Evolutionary conservation across 2,888 invertebrate genomes (phyloP).

Genomic region (Harpagoxenus sublaevis): DNA sequence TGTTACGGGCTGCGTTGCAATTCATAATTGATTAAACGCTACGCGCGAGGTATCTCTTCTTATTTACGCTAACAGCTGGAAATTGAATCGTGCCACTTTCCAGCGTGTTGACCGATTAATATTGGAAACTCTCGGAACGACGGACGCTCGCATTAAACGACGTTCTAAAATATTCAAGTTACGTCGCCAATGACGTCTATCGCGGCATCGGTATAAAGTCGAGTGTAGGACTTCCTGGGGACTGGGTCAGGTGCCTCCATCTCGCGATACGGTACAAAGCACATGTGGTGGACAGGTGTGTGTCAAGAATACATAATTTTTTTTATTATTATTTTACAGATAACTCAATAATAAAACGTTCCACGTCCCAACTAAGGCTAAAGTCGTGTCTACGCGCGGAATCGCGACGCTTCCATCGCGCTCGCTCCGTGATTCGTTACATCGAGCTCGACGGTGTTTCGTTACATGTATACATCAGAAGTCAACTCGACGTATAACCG

Average conservation of each 20-base stretch:
- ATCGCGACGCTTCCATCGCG: constrained; percentile 39
- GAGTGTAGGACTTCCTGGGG: neutral
- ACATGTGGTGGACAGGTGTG: neutral
- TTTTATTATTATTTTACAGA: constrained; percentile 71
- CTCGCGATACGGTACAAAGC: neutral
- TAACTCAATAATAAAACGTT: constrained; percentile 70
- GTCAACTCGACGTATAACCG: neutral
- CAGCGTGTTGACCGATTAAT: constrained; percentile 30
- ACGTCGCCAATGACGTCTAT: constrained; percentile 27
- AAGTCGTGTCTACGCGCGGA: constrained; percentile 66
- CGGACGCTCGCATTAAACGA: constrained; percentile 25
- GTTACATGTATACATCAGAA: constrained; percentile 37
- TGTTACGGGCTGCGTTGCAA: neutral
- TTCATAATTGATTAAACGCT: neutral
- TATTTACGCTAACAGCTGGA: neutral
- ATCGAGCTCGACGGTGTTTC: constrained; percentile 39
- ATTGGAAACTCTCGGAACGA: neutral
- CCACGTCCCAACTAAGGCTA: constrained; percentile 67
- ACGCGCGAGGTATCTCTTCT: neutral
- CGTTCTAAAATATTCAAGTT: constrained; percentile 47
- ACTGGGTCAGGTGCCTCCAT: constrained; percentile 38
- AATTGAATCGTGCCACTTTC: constrained; percentile 12
- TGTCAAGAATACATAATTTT: constrained; percentile 70
- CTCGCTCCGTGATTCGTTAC: constrained; percentile 48
- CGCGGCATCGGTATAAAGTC: constrained; percentile 28